Percentiles rank a stretch among this genome's conserved stretches.
These are phyloP conservation scores for Ornithorhynchus anatinus DNA, from an alignment of 2,113 vertebrate species.

Conservation along the genomic window DNA sequence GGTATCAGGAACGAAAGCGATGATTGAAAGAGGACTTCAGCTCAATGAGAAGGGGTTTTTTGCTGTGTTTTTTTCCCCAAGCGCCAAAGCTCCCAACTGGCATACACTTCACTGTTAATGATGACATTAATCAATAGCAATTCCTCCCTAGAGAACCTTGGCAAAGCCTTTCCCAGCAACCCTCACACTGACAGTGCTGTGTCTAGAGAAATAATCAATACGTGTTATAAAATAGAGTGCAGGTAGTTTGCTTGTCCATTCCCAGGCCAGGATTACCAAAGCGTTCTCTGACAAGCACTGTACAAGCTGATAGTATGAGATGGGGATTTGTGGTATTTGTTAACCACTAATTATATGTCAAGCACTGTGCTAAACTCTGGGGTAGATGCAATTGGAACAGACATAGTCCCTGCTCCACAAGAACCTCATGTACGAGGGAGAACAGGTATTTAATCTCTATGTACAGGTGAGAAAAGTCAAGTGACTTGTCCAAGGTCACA, in stretches of 20 bases:
- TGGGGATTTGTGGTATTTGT: too few relatives aligned
- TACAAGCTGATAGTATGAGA: neutral
- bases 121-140: conserved; percentile 5
- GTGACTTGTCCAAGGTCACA: too few relatives aligned
- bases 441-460: too few relatives aligned
- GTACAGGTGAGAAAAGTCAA: too few relatives aligned
- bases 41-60: neutral
- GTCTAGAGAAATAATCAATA: neutral
- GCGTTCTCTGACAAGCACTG: neutral
- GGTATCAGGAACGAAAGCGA: neutral
- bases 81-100: neutral
- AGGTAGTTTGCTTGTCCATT: conserved; percentile 10
- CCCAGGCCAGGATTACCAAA: neutral
- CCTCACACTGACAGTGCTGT: neutral
- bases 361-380: too few relatives aligned
- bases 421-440: too few relatives aligned
- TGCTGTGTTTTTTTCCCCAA: too few relatives aligned
- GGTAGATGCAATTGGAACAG: too few relatives aligned
- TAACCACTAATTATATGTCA: too few relatives aligned
- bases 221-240: conserved; percentile 26
- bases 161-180: neutral
- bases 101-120: neutral
- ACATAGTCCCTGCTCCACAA: too few relatives aligned
- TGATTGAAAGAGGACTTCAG: neutral
- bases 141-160: neutral